These are phyloP conservation scores for Ramphastos sulfuratus DNA, from an alignment of 2,113 vertebrate genomes.

Conservation along the genomic window DNA sequence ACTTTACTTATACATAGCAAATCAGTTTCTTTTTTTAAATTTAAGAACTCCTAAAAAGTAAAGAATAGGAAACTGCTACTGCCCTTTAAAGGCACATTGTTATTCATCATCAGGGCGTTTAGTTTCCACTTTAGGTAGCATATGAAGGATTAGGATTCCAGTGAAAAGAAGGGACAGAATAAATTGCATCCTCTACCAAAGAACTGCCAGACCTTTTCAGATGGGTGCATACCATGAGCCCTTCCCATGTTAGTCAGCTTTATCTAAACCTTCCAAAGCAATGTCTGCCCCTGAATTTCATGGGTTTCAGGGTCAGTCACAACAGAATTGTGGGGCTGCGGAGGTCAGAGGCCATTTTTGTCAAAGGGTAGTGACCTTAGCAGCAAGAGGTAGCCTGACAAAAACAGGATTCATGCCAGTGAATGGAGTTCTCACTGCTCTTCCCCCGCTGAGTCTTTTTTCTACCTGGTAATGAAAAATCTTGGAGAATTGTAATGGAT, in stretches of 20 bases:
- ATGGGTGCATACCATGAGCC: constrained; percentile 65
- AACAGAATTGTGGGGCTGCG: constrained; percentile 71
- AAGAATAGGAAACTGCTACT: constrained; percentile 38
- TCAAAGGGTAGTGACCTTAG: constrained; percentile 78
- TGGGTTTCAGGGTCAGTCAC: constrained; percentile 77
- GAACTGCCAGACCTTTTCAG: constrained; percentile 72
- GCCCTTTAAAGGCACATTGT: constrained; percentile 57
- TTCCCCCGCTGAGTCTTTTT: constrained; percentile 71
- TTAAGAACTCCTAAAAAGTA: constrained; percentile 21
- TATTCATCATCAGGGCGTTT: constrained; percentile 60
- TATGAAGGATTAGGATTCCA: constrained; percentile 74
- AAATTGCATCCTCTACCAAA: constrained; percentile 74
- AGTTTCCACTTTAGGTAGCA: constrained; percentile 69
- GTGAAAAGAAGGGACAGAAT: constrained; percentile 69
- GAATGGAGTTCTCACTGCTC: constrained; percentile 68
- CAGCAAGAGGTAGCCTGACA: constrained; percentile 71
- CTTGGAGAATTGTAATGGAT: constrained; percentile 44
- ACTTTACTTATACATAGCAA: neutral
- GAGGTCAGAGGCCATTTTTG: constrained; percentile 78
- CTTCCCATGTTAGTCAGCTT: constrained; percentile 79
- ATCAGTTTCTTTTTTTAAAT: neutral
- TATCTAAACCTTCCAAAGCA: constrained; percentile 72
- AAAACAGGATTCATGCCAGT: constrained; percentile 69
- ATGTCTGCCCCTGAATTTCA: constrained; percentile 77
- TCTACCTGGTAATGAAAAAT: constrained; percentile 76